Evolutionary conservation across 2,888 invertebrate species (phyloP), one percentile per base, ranked within the genome.

Genomic region (Sminthurinus aureus): DNA sequence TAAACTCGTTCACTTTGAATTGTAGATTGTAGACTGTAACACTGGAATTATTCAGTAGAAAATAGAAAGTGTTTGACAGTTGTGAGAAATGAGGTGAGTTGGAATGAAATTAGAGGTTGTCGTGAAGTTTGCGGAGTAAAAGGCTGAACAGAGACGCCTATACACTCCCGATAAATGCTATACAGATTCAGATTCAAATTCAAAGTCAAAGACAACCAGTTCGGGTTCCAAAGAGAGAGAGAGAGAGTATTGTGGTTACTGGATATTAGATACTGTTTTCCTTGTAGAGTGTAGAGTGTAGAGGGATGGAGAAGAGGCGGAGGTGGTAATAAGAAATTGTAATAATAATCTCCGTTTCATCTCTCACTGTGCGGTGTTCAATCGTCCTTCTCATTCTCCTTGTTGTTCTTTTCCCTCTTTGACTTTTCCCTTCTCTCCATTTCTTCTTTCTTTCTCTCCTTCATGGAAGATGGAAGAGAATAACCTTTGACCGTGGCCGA

Each of bases 401-500:
- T 38, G 3, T n/a, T n/a, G n/a, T n/a, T 38, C 38, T 38, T 38
- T 38, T 38, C 6, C 1, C 6, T 38, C 38, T 38, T 38, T 38
- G 38, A 38, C 38, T 38, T 38, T 38, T 38, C 38, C 38, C 38
- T 38, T 38, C 38, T 38, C 6, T 38, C 38, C 6, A 1, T 38
- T 6, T 1, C 38, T 38, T 6, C 38, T 38, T 38, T 6, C 38
- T 6, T 6, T 38, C 6, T 6, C 38, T 38, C 38, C 3, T 38
- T 38, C 38, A 73, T 71, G 71, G 18, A 66, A 38, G 38, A 38
- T 38, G 38, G 80, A 82, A 81, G 80, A 79, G 82, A 38, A 82
- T 85, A 85, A 86, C 88, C 87, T 88, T 87, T 88, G 88, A 88
- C 88, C 88, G 87, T 88, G 88, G 84, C 87, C 87, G 88, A 88